These are phyloP conservation scores for Ormia ochracea DNA, from an alignment of 2,888 invertebrate species.

Conservation along the genomic window DNA sequence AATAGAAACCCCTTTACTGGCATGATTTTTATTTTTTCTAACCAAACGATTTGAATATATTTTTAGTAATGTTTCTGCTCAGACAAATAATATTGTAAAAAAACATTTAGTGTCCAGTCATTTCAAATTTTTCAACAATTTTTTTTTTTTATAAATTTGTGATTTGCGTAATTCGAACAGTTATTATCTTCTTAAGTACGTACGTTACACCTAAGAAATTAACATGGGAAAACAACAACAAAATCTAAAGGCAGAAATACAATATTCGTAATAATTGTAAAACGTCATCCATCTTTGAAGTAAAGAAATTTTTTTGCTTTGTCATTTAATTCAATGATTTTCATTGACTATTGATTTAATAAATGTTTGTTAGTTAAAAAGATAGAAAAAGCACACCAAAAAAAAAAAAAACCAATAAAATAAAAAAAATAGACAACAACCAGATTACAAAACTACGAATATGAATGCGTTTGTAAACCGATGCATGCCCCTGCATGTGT, in stretches of 20 bases:
- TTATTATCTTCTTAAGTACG: slow-evolving; percentile 44
- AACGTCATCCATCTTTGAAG: slow-evolving; percentile 53
- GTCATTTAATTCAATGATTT: slow-evolving; percentile 61
- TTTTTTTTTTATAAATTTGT: slow-evolving; percentile 52
- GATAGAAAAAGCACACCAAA: no score
- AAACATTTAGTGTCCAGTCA: slow-evolving; percentile 37
- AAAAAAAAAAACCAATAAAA: background rate
- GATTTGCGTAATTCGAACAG: slow-evolving; percentile 60
- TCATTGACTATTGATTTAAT: slow-evolving; percentile 57
- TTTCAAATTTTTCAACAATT: slow-evolving; percentile 37
- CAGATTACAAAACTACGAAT: background rate
- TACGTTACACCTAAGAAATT: slow-evolving; percentile 22
- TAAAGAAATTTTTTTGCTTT: slow-evolving; percentile 51
- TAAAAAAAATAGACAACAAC: background rate
- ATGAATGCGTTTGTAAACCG: background rate
- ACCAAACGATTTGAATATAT: slow-evolving; percentile 33
- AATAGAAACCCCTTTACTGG: slow-evolving; percentile 22
- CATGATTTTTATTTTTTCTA: slow-evolving; percentile 34
- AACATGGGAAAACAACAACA: slow-evolving; percentile 1
- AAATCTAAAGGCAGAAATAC: slow-evolving; percentile 15
- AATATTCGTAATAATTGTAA: slow-evolving; percentile 20
- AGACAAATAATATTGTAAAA: background rate
- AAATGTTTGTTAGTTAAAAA: slow-evolving; percentile 32
- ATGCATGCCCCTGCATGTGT: no score
- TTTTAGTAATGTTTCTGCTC: slow-evolving; percentile 24